phyloP scores from a whole-genome alignment of 2,113 vertebrate genomes.

The Tringa solitaria region DNA sequence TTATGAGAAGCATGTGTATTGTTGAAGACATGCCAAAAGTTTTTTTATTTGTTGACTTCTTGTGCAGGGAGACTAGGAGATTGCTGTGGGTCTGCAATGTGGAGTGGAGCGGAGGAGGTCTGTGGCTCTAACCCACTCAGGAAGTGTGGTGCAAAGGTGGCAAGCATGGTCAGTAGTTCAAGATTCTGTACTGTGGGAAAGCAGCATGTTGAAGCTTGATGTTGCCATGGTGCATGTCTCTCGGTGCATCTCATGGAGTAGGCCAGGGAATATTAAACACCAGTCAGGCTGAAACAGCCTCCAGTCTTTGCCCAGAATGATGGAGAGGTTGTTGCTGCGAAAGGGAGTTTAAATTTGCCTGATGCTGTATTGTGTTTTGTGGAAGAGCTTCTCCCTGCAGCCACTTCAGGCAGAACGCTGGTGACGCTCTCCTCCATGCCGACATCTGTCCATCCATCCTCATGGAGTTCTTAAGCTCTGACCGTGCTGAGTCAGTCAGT shows the following conservation, averaged over 20 bases:
- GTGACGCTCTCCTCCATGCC: neutral
- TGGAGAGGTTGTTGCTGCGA: neutral
- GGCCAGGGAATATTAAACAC: neutral
- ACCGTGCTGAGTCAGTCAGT: neutral
- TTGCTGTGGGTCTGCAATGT: neutral
- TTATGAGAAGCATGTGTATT: neutral
- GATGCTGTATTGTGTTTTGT: neutral
- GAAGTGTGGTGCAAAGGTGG: neutral
- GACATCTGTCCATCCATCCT: neutral
- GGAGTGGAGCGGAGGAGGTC: neutral
- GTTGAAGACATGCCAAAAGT: neutral
- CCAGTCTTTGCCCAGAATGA: neutral
- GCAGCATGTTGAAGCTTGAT: neutral
- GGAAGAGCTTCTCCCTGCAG: neutral
- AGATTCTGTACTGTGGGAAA: neutral
- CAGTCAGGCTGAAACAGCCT: neutral
- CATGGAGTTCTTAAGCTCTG: neutral
- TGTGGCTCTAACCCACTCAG: neutral
- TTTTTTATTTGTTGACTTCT: neutral
- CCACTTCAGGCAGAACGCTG: rapidly evolving
- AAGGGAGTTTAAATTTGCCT: neutral
- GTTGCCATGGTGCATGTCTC: neutral
- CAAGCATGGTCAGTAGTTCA: neutral
- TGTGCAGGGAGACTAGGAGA: neutral
- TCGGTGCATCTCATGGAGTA: neutral